Percentiles rank a stretch among this genome's conserved stretches.
phyloP scores from a whole-genome alignment of 2,113 vertebrate genomes.

The Grus americana region DNA sequence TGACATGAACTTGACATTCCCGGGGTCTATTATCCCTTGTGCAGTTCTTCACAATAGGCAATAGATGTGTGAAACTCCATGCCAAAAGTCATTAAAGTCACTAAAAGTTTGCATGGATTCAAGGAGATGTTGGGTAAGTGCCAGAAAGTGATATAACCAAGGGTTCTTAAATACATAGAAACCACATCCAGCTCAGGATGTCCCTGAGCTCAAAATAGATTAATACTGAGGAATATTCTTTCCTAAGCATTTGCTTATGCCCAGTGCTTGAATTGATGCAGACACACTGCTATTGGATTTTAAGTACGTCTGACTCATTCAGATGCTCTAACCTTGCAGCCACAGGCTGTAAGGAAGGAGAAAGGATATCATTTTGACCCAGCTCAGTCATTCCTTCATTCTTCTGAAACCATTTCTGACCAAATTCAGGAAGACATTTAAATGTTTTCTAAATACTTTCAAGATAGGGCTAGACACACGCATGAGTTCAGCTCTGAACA shows the following conservation, averaged over 20 bases:
- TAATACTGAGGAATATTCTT: conserved; percentile 6
- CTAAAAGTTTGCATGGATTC: not conserved
- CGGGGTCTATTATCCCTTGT: conserved; percentile 2
- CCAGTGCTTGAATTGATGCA: not conserved
- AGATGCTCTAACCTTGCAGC: not conserved
- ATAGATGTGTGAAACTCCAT: conserved; percentile 18
- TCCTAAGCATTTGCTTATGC: conserved; percentile 6
- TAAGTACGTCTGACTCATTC: not conserved
- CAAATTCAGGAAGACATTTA: not conserved
- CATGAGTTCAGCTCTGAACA: not conserved
- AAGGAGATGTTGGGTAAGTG: not conserved
- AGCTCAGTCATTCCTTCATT: not conserved
- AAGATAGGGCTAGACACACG: not conserved
- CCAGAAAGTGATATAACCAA: conserved; percentile 21
- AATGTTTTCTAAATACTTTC: not conserved
- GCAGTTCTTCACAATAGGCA: not conserved
- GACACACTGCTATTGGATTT: not conserved
- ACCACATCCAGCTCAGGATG: conserved; percentile 23
- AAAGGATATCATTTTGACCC: not conserved
- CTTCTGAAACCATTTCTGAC: not conserved
- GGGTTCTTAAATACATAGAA: conserved; percentile 10
- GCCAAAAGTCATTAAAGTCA: conserved; percentile 40
- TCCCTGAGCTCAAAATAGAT: conserved; percentile 38
- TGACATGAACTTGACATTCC: conserved; percentile 10
- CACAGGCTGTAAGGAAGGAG: not conserved